These are phyloP conservation scores for Solenopsis fugax DNA, from an alignment of 1,140 invertebrate genomes.

Conservation along the genomic window DNA sequence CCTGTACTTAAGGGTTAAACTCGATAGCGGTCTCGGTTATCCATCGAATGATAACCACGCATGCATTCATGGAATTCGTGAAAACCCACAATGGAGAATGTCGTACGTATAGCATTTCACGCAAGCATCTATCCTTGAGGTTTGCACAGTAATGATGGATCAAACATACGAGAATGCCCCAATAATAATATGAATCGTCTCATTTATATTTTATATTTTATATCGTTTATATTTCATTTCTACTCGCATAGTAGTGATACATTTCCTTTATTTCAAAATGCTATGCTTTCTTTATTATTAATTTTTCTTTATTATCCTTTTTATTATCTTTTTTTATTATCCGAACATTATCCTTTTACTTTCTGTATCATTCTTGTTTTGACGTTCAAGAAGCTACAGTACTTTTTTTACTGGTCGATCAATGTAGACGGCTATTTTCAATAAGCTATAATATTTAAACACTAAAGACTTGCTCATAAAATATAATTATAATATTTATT, in stretches of 20 bases:
- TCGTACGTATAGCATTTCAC: constrained; percentile 32
- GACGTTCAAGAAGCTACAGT: not conserved
- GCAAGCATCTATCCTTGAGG: constrained; percentile 22
- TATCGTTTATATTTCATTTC: not conserved
- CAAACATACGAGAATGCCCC: not conserved
- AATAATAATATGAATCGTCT: not conserved
- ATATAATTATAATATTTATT: constrained; percentile 2
- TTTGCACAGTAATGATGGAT: not conserved
- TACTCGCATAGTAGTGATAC: not conserved
- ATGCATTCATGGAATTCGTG: constrained; percentile 70
- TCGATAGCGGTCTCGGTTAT: constrained; percentile 62
- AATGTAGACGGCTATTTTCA: too few species aligned
- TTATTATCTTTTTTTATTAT: not conserved
- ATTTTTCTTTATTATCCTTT: not conserved
- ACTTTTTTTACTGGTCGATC: not conserved
- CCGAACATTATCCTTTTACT: not conserved
- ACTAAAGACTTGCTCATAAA: not conserved
- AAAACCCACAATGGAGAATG: constrained; percentile 61
- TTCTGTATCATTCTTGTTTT: not conserved
- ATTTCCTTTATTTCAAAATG: not conserved
- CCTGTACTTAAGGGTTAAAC: constrained; percentile 41
- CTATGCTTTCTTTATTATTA: too few species aligned
- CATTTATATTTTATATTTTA: too few species aligned
- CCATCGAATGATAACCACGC: constrained; percentile 66
- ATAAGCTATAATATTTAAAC: not conserved